These are phyloP conservation scores for Callorhinus ursinus DNA, from an alignment of 2,113 vertebrate species.

Conservation along the genomic window DNA sequence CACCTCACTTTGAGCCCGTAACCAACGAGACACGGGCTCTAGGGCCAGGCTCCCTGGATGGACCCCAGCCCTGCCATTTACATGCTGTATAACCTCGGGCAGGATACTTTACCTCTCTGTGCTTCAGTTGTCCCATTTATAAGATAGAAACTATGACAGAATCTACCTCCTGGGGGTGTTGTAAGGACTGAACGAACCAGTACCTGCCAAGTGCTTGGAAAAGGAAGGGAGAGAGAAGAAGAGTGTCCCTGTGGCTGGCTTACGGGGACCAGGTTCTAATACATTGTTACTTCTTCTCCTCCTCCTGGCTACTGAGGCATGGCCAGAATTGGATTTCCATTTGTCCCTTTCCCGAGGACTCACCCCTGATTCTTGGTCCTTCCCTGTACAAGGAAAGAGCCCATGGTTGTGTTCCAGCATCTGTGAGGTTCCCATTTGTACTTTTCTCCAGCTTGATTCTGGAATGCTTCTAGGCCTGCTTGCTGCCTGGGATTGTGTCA, in stretches of 20 bases:
- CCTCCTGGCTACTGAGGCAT: background rate
- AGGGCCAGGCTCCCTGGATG: no score
- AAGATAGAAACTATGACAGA: background rate
- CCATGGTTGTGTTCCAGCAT: background rate
- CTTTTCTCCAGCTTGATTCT: background rate
- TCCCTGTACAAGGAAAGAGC: background rate
- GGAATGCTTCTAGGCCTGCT: background rate
- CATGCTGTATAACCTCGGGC: background rate
- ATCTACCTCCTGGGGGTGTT: background rate
- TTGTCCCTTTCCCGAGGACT: background rate
- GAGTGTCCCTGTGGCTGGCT: background rate
- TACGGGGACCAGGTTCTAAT: background rate
- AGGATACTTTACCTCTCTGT: background rate
- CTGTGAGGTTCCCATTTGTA: background rate
- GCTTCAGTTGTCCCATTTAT: background rate
- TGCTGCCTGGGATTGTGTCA: background rate
- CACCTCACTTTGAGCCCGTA: background rate
- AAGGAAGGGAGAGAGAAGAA: no score
- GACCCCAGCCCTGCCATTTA: background rate
- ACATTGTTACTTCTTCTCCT: background rate
- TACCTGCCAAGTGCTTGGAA: background rate
- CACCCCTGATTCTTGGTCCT: background rate
- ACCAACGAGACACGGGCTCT: background rate
- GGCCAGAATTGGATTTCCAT: background rate
- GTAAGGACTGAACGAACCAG: background rate